These are phyloP conservation scores for Lepisosteus oculatus DNA, from an alignment of 2,113 vertebrate species.

Conservation along the genomic window DNA sequence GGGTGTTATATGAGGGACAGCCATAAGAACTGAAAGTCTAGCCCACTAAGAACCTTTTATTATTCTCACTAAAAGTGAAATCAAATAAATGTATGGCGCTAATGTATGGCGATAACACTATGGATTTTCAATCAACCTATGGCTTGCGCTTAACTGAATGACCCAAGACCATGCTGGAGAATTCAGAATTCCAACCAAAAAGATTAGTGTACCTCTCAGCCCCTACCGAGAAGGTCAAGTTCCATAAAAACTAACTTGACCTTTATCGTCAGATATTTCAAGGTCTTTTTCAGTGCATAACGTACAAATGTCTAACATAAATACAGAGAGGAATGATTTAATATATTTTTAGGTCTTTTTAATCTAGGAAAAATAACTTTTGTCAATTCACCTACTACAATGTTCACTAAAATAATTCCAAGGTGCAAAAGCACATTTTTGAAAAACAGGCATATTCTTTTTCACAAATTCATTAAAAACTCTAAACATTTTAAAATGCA, in stretches of 20 bases:
- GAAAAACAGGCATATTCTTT: too few species aligned
- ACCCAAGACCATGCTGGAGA: constrained; percentile 34
- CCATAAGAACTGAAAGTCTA: constrained; percentile 24
- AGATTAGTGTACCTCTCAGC: constrained; percentile 57
- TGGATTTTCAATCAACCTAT: constrained; percentile 73
- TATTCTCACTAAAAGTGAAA: constrained; percentile 45
- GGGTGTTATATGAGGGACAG: constrained; percentile 27
- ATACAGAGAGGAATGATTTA: too few species aligned
- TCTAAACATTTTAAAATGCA: too few species aligned
- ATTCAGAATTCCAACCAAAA: constrained; percentile 36
- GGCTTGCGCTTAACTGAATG: constrained; percentile 56
- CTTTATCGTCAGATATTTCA: not conserved
- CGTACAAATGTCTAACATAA: too few species aligned
- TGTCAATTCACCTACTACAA: too few species aligned
- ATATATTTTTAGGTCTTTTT: too few species aligned
- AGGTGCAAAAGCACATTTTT: too few species aligned
- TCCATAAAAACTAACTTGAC: constrained; percentile 26
- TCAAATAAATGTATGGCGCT: constrained; percentile 58
- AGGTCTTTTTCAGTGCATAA: not conserved
- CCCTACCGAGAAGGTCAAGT: constrained; percentile 39
- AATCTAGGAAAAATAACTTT: too few species aligned
- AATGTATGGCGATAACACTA: constrained; percentile 66
- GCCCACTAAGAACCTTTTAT: constrained; percentile 36
- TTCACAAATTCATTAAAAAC: too few species aligned
- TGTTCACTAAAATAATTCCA: too few species aligned